A percentile compares a stretch with the other conserved stretches of the same genome.
phyloP scores from a whole-genome alignment of 2,797 vertebrate species.

The Nyctalus aviator region DNA sequence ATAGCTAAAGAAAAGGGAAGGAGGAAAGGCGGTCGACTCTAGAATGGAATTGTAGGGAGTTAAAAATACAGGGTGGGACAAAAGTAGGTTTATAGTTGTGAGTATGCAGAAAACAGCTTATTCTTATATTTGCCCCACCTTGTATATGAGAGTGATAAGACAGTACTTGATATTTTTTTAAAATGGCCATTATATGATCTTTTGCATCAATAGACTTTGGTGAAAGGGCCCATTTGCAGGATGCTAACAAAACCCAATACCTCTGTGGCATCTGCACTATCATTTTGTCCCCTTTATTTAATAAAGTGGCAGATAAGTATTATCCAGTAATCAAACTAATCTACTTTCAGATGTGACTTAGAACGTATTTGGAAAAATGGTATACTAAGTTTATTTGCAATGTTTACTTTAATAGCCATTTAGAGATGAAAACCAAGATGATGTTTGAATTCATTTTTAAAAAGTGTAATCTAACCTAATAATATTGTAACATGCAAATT shows the following conservation, averaged over 20 bases:
- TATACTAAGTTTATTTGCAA: not conserved
- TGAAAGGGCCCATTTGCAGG: slow-evolving; percentile 23
- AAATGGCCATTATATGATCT: not conserved
- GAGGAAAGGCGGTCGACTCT: not conserved
- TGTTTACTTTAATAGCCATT: not conserved
- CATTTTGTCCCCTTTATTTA: not conserved
- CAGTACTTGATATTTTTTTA: not conserved
- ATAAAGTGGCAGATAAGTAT: not conserved
- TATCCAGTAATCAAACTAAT: not conserved
- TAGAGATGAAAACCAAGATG: slow-evolving; percentile 48
- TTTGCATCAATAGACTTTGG: slow-evolving; percentile 16
- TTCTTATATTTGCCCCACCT: not conserved
- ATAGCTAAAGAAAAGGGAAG: not conserved
- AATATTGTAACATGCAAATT: too few species aligned
- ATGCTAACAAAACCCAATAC: slow-evolving; percentile 6
- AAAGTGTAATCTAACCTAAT: not conserved
- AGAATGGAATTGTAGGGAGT: not conserved
- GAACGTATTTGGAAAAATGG: slow-evolving; percentile 30
- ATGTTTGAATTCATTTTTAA: slow-evolving; percentile 53
- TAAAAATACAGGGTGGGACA: not conserved
- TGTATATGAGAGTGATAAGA: not conserved
- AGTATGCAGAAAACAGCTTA: not conserved
- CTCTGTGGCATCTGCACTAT: not conserved
- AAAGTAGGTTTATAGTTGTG: not conserved
- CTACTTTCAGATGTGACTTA: slow-evolving; percentile 26